Percentiles rank a stretch among this genome's conserved stretches.
These are phyloP conservation scores for Phallusia fumigata DNA, from an alignment of 23 tunicate species.

Conservation along the genomic window DNA sequence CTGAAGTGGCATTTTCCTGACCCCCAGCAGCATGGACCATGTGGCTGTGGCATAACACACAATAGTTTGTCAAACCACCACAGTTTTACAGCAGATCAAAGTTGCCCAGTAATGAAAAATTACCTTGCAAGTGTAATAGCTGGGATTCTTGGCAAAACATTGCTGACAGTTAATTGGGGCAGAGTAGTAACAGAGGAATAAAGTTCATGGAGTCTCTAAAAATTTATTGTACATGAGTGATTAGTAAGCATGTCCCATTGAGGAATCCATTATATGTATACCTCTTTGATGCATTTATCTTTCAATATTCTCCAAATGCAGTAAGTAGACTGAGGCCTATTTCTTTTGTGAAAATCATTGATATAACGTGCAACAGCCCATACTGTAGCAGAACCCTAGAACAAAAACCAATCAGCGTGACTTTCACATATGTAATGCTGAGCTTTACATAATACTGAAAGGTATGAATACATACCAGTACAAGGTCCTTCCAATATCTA, in stretches of 20 bases:
- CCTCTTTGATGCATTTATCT: conserved; percentile 1
- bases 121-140: conserved; percentile 4
- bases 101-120: not conserved
- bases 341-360: not conserved
- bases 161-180: not conserved
- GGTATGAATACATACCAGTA: not conserved
- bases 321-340: not conserved
- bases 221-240: not conserved
- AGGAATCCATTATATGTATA: not conserved
- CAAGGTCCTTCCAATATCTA: not conserved
- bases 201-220: not conserved
- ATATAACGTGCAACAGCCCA: not conserved
- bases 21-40: conserved; percentile 1
- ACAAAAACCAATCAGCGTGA: not conserved
- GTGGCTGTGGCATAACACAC: not conserved
- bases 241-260: not conserved
- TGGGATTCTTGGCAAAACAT: conserved; percentile 1
- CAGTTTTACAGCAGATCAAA: no score
- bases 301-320: not conserved
- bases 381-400: conserved; percentile 1
- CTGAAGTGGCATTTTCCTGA: not conserved
- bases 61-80: not conserved
- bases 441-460: not conserved
- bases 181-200: not conserved
- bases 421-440: not conserved